Evolutionary conservation across 1,140 invertebrate species (phyloP).

Genomic region (Drosophila santomea): DNA sequence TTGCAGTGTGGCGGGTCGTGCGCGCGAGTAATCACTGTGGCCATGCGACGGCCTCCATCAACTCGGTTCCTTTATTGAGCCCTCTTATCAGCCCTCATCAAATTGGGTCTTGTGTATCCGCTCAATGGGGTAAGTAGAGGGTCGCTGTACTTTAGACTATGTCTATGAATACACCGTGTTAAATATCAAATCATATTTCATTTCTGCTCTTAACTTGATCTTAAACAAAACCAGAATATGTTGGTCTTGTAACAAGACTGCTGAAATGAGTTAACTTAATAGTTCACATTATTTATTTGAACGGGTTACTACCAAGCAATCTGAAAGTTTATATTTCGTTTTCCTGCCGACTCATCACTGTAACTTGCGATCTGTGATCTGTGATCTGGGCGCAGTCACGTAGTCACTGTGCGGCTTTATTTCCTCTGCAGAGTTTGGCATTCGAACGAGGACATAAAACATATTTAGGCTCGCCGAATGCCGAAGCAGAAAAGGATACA

Average conservation of each 20-base stretch:
- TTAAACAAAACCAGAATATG: too few species aligned
- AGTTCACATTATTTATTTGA: too few species aligned
- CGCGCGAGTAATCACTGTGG: conserved; percentile 3
- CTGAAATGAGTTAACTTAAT: too few species aligned
- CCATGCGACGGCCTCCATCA: neutral
- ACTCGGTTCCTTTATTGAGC: conserved; percentile 2
- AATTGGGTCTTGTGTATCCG: neutral
- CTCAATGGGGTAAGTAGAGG: neutral
- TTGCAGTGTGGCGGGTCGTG: conserved; percentile 1
- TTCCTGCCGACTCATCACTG: too few species aligned
- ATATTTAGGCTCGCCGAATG: conserved; percentile 47
- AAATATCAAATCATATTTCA: too few species aligned
- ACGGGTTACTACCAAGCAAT: too few species aligned
- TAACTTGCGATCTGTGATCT: neutral
- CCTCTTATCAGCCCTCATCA: neutral
- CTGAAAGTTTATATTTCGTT: too few species aligned
- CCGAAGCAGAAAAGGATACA: conserved; percentile 5
- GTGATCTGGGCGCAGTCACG: neutral
- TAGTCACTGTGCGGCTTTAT: conserved; percentile 5
- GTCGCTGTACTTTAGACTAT: neutral
- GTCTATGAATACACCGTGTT: too few species aligned
- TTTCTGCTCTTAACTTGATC: too few species aligned
- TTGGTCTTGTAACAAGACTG: too few species aligned
- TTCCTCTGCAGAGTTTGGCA: conserved; percentile 33
- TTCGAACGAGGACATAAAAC: conserved; percentile 43